These are phyloP conservation scores for Epinotia ramella DNA, from an alignment of 2,888 invertebrate genomes.

Conservation along the genomic window DNA sequence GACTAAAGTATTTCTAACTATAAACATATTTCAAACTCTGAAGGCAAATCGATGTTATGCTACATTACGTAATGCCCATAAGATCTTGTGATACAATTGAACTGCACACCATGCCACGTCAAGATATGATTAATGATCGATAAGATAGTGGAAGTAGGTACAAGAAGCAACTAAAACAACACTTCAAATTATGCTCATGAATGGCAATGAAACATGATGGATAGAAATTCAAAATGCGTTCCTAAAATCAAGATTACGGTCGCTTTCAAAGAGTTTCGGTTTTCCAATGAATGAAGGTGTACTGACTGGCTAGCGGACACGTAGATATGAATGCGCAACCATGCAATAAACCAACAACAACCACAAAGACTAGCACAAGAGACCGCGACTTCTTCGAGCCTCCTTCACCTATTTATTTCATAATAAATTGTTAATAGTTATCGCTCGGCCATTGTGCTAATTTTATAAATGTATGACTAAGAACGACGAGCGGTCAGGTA, in stretches of 20 bases:
- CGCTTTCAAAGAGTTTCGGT: neutral
- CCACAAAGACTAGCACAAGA: neutral
- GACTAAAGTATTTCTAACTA: slow-evolving; percentile 6
- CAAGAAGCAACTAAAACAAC: slow-evolving; percentile 3
- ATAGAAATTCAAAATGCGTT: neutral
- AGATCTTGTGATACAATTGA: slow-evolving; percentile 40
- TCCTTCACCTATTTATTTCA: neutral
- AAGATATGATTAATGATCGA: slow-evolving; percentile 39
- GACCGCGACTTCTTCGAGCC: neutral
- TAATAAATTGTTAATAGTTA: neutral
- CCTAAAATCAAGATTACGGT: neutral
- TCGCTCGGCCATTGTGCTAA: neutral
- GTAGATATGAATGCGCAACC: neutral
- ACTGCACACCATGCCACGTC: slow-evolving; percentile 36
- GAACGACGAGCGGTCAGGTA: neutral
- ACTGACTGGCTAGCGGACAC: neutral
- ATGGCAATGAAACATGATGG: neutral
- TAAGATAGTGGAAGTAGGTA: slow-evolving; percentile 32
- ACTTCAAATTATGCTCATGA: neutral
- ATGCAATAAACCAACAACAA: neutral
- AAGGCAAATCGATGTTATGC: neutral
- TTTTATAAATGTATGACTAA: neutral
- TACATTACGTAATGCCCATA: slow-evolving; percentile 31
- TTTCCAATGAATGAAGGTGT: neutral
- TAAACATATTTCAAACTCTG: neutral